Percentiles rank a stretch among this genome's conserved stretches.
Conservation (phyloP, 2,888 invertebrate genomes). For the Colostygia pectinataria region DNA sequence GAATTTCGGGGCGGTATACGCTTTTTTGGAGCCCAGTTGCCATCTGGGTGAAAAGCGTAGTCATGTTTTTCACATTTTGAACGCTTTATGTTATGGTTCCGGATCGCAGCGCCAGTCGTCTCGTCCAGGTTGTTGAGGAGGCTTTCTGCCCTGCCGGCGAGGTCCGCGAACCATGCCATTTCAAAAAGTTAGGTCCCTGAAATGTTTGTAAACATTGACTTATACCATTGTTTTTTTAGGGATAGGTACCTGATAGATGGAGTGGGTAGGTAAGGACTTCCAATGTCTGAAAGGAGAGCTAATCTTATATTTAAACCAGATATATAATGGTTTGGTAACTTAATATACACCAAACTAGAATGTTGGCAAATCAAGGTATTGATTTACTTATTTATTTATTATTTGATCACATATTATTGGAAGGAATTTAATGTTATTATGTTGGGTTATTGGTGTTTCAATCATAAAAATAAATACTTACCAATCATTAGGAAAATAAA, state of each 20-base stretch:
- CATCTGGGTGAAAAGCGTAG: slow-evolving; percentile 39
- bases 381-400: too few species aligned
- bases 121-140: slow-evolving; percentile 89
- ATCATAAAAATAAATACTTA: slow-evolving; percentile 9
- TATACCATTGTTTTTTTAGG: too few species aligned
- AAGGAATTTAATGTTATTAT: neutral
- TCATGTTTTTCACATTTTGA: slow-evolving; percentile 46
- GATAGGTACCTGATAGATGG: too few species aligned
- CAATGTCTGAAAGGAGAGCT: too few species aligned
- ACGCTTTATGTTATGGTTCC: slow-evolving; percentile 59
- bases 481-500: slow-evolving; percentile 24
- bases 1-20: slow-evolving; percentile 39
- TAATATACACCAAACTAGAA: too few species aligned
- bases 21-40: slow-evolving; percentile 45
- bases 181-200: slow-evolving; percentile 40
- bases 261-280: too few species aligned
- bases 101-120: slow-evolving; percentile 86
- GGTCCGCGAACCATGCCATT: slow-evolving; percentile 89
- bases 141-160: slow-evolving; percentile 89
- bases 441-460: neutral
- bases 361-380: too few species aligned
- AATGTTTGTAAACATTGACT: too few species aligned
- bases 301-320: too few species aligned
- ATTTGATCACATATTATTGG: too few species aligned
- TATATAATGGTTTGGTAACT: too few species aligned